These are phyloP conservation scores for Triplophysa siluroides DNA, from an alignment of 2,113 vertebrate genomes.

Conservation along the genomic window DNA sequence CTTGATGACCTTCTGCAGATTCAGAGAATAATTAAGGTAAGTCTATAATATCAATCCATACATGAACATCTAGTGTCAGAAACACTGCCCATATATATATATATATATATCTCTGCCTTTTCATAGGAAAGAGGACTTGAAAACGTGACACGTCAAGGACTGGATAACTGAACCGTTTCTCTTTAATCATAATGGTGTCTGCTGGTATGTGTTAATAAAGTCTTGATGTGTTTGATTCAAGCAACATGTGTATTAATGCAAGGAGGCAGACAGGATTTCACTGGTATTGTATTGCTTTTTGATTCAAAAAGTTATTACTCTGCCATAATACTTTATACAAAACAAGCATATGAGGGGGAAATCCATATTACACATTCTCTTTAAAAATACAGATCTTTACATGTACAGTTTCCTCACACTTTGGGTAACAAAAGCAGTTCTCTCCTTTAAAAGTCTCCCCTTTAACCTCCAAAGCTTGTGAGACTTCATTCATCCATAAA, in stretches of 20 bases:
- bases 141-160: conserved; percentile 35
- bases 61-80: too few species aligned
- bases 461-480: neutral
- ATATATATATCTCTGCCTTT: too few species aligned
- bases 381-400: conserved; percentile 91
- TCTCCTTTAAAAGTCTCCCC: conserved; percentile 82
- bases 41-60: neutral
- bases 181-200: conserved; percentile 7
- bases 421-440: conserved; percentile 86
- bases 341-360: conserved; percentile 91
- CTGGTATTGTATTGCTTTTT: conserved; percentile 97
- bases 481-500: neutral
- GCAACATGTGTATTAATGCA: conserved; percentile 64
- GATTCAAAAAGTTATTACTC: conserved; percentile 91
- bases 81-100: neutral
- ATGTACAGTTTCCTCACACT: conserved; percentile 74
- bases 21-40: conserved; percentile 59
- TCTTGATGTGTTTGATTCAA: neutral
- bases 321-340: conserved; percentile 91
- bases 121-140: conserved; percentile 56
- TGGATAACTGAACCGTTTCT: conserved; percentile 24
- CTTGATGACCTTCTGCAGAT: conserved; percentile 62
- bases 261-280: conserved; percentile 84
- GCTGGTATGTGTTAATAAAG: neutral
- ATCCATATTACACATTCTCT: conserved; percentile 91